phyloP scores from a whole-genome alignment of 37 sponge, comb jelly and placozoan genomes.

The Mnemiopsis leidyi region DNA sequence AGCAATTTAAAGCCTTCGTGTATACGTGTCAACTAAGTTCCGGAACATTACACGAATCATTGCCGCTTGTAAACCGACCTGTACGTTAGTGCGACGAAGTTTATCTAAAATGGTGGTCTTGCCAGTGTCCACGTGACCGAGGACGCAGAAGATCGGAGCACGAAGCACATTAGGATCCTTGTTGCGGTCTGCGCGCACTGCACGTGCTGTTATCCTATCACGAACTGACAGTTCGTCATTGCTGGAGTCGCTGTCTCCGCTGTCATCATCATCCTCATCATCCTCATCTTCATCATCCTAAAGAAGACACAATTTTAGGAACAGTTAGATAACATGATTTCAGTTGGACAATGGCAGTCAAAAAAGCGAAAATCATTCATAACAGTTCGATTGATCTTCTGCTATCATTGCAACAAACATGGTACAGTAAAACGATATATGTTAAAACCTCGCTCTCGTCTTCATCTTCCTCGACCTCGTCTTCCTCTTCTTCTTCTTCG shows the following conservation, averaged over 20 bases:
- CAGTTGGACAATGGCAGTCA: too few species aligned
- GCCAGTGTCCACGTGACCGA: constrained; percentile 99
- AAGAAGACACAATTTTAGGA: background rate
- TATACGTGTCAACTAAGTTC: too few species aligned
- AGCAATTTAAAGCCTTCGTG: too few species aligned
- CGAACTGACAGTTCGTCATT: constrained; percentile 37
- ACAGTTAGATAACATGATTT: too few species aligned
- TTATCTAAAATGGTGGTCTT: constrained; percentile 99
- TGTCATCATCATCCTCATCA: constrained; percentile 67
- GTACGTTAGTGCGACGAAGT: constrained; percentile 65
- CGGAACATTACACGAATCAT: too few species aligned
- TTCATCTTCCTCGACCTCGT: background rate
- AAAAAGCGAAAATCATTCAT: too few species aligned
- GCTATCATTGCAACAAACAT: too few species aligned
- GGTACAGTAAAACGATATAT: too few species aligned
- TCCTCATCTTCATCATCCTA: constrained; percentile 42
- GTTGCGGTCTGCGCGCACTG: constrained; percentile 67
- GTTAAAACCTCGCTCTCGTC: too few species aligned
- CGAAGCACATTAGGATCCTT: constrained; percentile 73
- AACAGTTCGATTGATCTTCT: too few species aligned
- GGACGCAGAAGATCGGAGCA: constrained; percentile 95
- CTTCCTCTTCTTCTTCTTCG: constrained; percentile 65
- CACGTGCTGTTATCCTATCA: constrained; percentile 67
- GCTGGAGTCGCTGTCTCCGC: constrained; percentile 51
- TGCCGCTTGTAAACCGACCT: too few species aligned